A percentile compares a stretch with the other conserved stretches of the same genome.
Conservation (phyloP, 2,888 invertebrate species). For the Melipona beecheii region DNA sequence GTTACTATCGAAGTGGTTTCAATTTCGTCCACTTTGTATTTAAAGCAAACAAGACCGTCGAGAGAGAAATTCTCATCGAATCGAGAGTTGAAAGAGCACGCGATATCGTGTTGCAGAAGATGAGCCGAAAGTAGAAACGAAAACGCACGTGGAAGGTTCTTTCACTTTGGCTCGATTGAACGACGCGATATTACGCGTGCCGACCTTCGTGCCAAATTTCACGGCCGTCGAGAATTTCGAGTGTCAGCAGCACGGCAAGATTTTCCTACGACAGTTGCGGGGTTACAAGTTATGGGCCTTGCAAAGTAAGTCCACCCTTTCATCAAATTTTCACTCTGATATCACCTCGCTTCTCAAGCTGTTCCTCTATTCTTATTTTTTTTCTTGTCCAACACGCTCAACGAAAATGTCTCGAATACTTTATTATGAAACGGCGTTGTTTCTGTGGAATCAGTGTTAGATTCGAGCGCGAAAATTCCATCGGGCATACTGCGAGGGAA, state of each 20-base stretch:
- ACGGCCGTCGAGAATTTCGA: constrained; percentile 87
- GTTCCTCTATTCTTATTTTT: too few relatives aligned
- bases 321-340: background rate
- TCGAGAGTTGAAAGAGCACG: background rate
- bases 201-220: constrained; percentile 89
- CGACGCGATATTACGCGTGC: constrained; percentile 85
- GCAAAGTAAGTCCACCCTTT: constrained; percentile 86
- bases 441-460: constrained; percentile 87
- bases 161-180: constrained; percentile 88
- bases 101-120: constrained; percentile 65
- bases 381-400: too few relatives aligned
- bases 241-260: constrained; percentile 89
- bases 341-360: too few relatives aligned
- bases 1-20: too few relatives aligned
- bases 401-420: background rate
- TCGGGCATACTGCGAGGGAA: constrained; percentile 89
- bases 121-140: constrained; percentile 77
- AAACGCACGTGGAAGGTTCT: constrained; percentile 84
- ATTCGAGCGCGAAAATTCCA: constrained; percentile 89
- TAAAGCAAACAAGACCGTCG: background rate
- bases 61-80: background rate
- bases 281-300: constrained; percentile 90
- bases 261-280: constrained; percentile 88
- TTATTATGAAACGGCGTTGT: background rate
- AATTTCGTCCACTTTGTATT: too few relatives aligned